Conservation (phyloP, 2,113 vertebrate genomes). For the Boulengerochromis microlepis region DNA sequence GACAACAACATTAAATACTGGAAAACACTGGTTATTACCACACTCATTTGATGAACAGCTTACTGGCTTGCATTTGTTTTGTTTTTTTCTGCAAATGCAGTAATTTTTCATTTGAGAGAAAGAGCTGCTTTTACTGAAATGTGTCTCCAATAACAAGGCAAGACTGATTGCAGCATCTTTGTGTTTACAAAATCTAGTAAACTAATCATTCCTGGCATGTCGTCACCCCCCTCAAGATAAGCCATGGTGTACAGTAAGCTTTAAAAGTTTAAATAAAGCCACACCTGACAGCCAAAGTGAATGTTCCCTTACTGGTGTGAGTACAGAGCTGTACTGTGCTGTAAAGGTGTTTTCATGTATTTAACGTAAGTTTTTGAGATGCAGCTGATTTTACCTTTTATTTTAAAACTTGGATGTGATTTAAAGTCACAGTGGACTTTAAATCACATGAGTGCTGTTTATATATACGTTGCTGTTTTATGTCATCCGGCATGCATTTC, state of each 20-base stretch:
- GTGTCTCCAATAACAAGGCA: neutral
- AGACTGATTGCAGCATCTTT: neutral
- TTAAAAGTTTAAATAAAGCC: neutral
- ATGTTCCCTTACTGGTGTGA: neutral
- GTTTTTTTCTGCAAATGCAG: neutral
- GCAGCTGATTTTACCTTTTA: neutral
- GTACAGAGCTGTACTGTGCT: neutral
- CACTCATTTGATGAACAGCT: neutral
- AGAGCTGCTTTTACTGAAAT: neutral
- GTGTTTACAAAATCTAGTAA: neutral
- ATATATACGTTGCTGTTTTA: neutral
- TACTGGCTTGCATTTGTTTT: neutral
- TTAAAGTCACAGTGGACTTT: neutral
- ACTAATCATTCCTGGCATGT: neutral
- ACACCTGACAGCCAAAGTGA: neutral
- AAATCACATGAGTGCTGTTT: neutral
- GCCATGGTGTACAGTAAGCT: neutral
- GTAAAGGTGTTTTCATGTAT: neutral
- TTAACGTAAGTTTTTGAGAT: neutral
- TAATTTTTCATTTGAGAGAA: neutral
- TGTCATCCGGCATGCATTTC: neutral
- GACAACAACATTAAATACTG: neutral
- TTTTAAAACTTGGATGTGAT: neutral
- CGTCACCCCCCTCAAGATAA: neutral
- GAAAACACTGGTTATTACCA: neutral